These are phyloP conservation scores for Palythoa grandiflora DNA, from an alignment of 92 coral and sea anemone species.

Conservation along the genomic window DNA sequence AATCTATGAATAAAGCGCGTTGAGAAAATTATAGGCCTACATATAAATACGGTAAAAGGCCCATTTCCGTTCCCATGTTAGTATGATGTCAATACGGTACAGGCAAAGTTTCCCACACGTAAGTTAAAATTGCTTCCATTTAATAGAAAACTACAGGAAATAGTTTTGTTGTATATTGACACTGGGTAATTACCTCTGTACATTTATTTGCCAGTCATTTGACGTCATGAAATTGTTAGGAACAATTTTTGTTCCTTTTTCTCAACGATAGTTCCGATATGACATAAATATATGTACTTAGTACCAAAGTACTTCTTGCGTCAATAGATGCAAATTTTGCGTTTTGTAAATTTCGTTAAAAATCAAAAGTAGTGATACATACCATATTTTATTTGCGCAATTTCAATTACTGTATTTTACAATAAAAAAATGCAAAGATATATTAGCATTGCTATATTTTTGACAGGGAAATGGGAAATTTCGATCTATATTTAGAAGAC, in stretches of 20 bases:
- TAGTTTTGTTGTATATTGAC: background rate
- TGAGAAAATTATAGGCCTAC: too few species aligned
- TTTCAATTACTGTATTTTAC: too few species aligned
- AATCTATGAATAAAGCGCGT: too few species aligned
- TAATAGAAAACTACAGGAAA: background rate
- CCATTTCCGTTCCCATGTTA: background rate
- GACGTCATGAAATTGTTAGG: background rate
- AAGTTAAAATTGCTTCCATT: background rate
- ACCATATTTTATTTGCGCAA: too few species aligned
- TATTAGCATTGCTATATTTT: too few species aligned
- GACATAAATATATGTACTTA: background rate
- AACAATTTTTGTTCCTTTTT: background rate
- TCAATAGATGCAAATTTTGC: too few species aligned
- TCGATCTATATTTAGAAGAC: background rate
- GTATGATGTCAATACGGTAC: background rate
- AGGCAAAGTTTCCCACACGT: background rate
- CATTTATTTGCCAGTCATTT: background rate
- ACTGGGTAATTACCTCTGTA: background rate
- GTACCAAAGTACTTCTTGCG: background rate
- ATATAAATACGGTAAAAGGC: too few species aligned
- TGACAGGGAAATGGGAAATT: background rate
- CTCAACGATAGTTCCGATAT: background rate
- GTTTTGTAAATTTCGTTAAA: too few species aligned
- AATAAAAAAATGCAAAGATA: too few species aligned
- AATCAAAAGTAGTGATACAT: too few species aligned